Conservation (phyloP, 2,888 invertebrate genomes). For the Cylloceria caligata region DNA sequence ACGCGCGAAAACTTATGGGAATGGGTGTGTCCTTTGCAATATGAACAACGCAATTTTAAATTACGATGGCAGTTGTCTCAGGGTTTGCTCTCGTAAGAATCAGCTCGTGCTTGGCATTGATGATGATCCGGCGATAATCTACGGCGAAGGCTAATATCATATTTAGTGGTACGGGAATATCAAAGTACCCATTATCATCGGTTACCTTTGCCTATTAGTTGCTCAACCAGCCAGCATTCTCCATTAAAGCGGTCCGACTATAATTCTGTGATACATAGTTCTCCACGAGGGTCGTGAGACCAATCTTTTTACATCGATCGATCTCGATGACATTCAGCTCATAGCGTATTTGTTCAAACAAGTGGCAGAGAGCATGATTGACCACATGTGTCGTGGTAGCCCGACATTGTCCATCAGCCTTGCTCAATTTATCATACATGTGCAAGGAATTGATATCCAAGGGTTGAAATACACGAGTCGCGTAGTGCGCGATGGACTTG, state of each 20-base stretch:
- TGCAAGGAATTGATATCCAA: no score
- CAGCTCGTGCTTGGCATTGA: slow-evolving; percentile 67
- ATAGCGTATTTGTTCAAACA: slow-evolving; percentile 80
- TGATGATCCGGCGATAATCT: slow-evolving; percentile 66
- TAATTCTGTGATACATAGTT: slow-evolving; percentile 75
- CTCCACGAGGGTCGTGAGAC: no score
- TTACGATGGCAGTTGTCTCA: slow-evolving; percentile 74
- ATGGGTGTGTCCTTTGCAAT: slow-evolving; percentile 63
- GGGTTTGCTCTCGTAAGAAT: slow-evolving; percentile 75
- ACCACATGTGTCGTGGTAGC: neutral
- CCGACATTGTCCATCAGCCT: neutral
- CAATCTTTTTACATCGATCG: no score
- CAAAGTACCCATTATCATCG: slow-evolving; percentile 36
- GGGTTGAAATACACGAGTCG: no score
- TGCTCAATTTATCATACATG: neutral
- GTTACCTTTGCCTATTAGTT: neutral
- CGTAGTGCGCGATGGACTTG: no score
- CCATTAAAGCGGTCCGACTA: neutral
- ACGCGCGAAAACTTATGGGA: slow-evolving; percentile 76
- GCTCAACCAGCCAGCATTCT: slow-evolving; percentile 55
- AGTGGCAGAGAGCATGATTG: slow-evolving; percentile 68
- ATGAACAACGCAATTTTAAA: slow-evolving; percentile 71
- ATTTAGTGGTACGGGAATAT: slow-evolving; percentile 32
- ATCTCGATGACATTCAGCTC: slow-evolving; percentile 79
- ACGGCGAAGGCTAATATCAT: slow-evolving; percentile 58